Conservation (phyloP, 2,888 invertebrate genomes). For the Ornithoptera priamus region DNA sequence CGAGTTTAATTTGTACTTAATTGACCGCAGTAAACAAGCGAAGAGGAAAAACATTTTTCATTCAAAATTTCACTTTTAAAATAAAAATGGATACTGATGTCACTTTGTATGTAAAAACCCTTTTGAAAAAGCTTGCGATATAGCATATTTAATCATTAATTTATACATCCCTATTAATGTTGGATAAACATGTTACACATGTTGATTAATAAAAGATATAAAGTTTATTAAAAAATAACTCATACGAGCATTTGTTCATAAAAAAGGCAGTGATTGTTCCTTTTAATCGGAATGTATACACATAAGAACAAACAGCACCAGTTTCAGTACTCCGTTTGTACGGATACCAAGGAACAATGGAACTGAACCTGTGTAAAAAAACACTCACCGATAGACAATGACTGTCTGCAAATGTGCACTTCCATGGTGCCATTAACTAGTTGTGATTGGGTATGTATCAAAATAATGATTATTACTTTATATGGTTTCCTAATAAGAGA, state of each 20-base stretch:
- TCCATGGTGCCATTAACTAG: not conserved
- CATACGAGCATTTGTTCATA: not conserved
- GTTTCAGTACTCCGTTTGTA: conserved; percentile 4
- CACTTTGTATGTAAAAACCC: no score
- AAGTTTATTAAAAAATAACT: not conserved
- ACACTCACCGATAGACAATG: conserved; percentile 18
- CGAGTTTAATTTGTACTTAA: no score
- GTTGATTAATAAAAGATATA: no score
- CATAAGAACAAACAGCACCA: not conserved
- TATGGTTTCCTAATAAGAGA: not conserved
- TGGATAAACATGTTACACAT: no score
- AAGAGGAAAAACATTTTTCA: no score
- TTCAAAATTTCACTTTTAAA: no score
- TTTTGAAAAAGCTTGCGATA: no score
- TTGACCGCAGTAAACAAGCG: no score
- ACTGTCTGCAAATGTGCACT: conserved; percentile 8
- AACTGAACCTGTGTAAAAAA: conserved; percentile 16
- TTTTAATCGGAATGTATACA: conserved; percentile 11
- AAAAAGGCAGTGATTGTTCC: not conserved
- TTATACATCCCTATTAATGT: no score
- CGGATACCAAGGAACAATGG: conserved; percentile 16
- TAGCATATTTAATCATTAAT: no score
- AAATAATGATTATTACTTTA: not conserved
- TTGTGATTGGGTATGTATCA: not conserved
- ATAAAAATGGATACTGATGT: no score